Conservation (phyloP, 2,797 vertebrate genomes). For the Margarornis squamiger region DNA sequence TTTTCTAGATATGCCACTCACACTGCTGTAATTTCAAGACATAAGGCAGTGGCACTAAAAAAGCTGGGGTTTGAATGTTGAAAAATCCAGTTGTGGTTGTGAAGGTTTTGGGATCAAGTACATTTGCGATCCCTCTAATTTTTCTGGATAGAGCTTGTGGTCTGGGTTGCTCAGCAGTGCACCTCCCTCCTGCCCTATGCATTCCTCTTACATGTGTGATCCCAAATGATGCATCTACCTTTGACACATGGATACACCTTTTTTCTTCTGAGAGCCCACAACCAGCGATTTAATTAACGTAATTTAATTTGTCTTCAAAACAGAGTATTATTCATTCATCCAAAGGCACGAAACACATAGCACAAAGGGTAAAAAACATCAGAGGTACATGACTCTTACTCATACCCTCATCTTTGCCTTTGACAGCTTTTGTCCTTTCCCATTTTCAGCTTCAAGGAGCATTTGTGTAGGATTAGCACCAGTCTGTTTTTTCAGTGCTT, state of each 20-base stretch:
- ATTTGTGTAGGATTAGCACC: background rate
- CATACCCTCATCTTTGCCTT: conserved; percentile 18
- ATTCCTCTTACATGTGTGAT: background rate
- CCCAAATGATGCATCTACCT: background rate
- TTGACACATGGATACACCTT: background rate
- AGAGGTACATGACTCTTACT: conserved; percentile 51
- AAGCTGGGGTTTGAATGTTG: background rate
- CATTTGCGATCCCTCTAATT: background rate
- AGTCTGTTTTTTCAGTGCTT: conserved; percentile 47
- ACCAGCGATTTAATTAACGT: conserved; percentile 39
- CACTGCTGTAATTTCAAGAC: background rate
- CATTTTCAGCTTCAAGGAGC: conserved; percentile 41
- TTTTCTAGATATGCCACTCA: background rate
- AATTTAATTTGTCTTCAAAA: conserved; percentile 68
- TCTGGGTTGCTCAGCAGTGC: background rate
- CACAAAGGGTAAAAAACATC: conserved; percentile 27
- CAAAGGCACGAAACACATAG: conserved; percentile 8
- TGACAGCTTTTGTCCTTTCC: conserved; percentile 24
- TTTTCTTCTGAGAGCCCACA: background rate
- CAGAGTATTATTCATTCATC: conserved; percentile 37
- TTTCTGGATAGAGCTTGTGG: background rate
- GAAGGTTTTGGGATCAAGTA: background rate
- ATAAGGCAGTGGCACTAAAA: background rate
- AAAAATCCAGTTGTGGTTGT: background rate
- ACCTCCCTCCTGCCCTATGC: background rate